Conservation (phyloP, 2,888 invertebrate species). For the Harpalus rubripes region DNA sequence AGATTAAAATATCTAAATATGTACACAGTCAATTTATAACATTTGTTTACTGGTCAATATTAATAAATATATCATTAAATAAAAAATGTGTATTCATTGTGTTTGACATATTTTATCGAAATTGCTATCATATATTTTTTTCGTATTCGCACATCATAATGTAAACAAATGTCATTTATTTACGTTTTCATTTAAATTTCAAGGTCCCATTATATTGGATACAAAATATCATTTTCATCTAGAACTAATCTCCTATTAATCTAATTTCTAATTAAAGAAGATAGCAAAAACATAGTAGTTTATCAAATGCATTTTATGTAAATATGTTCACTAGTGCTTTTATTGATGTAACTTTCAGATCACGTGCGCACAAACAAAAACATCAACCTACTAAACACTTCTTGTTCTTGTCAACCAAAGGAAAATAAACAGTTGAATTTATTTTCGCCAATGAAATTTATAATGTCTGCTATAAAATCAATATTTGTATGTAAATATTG, state of each 20-base stretch:
- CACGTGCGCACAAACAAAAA: slow-evolving; percentile 40
- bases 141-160: neutral
- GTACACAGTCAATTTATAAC: no score
- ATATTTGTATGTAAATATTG: no score
- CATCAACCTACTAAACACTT: slow-evolving; percentile 23
- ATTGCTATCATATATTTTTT: no score
- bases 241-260: slow-evolving; percentile 6
- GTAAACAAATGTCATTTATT: slow-evolving; percentile 9
- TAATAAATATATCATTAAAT: no score
- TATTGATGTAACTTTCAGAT: slow-evolving; percentile 29
- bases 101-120: no score
- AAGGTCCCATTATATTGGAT: neutral
- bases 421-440: slow-evolving; percentile 22
- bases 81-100: no score
- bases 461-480: no score
- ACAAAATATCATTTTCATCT: slow-evolving; percentile 2
- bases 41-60: no score
- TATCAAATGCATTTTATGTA: slow-evolving; percentile 25
- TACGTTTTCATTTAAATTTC: slow-evolving; percentile 14
- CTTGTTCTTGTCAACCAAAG: slow-evolving; percentile 10
- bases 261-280: slow-evolving; percentile 10
- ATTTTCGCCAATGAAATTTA: neutral
- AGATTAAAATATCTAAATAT: no score
- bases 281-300: slow-evolving; percentile 18
- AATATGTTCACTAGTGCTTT: slow-evolving; percentile 27